Base-by-base conservation (phyloP, 2,888 invertebrate species). In the Caenorhabditis sp. region DNA sequence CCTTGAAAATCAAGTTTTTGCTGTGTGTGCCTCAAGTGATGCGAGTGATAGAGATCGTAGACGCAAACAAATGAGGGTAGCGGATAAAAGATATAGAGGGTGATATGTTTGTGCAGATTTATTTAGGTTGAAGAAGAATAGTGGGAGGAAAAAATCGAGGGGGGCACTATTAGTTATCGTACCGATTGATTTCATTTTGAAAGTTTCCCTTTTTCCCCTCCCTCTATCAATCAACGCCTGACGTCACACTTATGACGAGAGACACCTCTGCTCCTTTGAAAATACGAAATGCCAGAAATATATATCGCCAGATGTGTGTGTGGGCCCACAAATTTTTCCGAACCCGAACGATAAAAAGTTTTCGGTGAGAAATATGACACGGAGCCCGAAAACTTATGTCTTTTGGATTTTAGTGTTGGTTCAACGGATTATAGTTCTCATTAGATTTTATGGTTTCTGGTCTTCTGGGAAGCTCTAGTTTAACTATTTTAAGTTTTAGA, bases 1-100 rank as follows among this genome's bases (percentile, higher is more conserved):
- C 68, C 68, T 68, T 38, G 68, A 68, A 68, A 68, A 68, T 68
- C 68, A 68, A 68, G 68, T 68, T 68, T 70, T 70, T 70, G 58
- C 12, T 7, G 38, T 38, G 38, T 7, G 38, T 58, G 58, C 28
- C 58, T 72, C 41, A 35, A 59, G 68, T 68, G 59, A 72, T 68
- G 38, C 38, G 38, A 54, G 12, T n/a, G n/a, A n/a, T n/a, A 49
- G 47, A 2, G 26, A 54, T 59, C 59, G 35, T 28, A 59, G 44
- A 59, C 59, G 72, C 72, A 72, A 72, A 72, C 49, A 72, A 72
- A 72, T 68, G 41, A 22, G n/a, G 59, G 10, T 12, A 35, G 31
- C 31, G 69, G 59, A 72, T 72, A 59, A 59, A 38, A 22, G 38
- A 49, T 38, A 31, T 31, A 66, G 28, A 66, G 51, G 68, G 68